These are phyloP conservation scores for Dolichopus griseipennis DNA, from an alignment of 2,888 invertebrate genomes.

Conservation along the genomic window DNA sequence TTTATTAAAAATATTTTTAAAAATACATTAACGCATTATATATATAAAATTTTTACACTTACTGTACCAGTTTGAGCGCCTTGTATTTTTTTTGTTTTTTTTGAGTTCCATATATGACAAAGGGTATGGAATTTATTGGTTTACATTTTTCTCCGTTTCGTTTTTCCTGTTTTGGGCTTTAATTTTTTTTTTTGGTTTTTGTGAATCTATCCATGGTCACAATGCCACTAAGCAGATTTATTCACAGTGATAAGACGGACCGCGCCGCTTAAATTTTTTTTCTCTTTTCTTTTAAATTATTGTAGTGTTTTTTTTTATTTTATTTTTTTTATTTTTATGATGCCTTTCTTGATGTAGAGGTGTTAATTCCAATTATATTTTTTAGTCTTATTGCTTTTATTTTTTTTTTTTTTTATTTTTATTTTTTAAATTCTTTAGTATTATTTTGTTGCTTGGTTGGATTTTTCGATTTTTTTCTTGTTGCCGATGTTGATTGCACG, in stretches of 20 bases:
- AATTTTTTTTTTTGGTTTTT: background rate
- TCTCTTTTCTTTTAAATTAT: no score
- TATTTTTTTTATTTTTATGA: background rate
- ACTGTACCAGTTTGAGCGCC: background rate
- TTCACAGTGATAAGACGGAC: background rate
- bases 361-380: slow-evolving; percentile 5
- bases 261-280: background rate
- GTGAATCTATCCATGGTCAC: background rate
- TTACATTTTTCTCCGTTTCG: background rate
- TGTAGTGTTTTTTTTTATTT: background rate
- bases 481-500: background rate
- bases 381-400: background rate
- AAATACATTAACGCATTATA: no score
- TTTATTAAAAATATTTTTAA: no score
- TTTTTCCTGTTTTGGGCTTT: no score
- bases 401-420: background rate
- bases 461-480: no score
- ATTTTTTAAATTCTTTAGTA: background rate
- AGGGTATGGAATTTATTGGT: background rate
- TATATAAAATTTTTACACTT: no score
- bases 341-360: background rate
- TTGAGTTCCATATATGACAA: background rate
- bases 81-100: background rate
- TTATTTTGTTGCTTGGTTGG: background rate
- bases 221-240: slow-evolving; percentile 6